Percentiles rank a stretch among this genome's conserved stretches.
Evolutionary conservation across 2,113 vertebrate genomes (phyloP).

Genomic region (Dolichotis patagonum): DNA sequence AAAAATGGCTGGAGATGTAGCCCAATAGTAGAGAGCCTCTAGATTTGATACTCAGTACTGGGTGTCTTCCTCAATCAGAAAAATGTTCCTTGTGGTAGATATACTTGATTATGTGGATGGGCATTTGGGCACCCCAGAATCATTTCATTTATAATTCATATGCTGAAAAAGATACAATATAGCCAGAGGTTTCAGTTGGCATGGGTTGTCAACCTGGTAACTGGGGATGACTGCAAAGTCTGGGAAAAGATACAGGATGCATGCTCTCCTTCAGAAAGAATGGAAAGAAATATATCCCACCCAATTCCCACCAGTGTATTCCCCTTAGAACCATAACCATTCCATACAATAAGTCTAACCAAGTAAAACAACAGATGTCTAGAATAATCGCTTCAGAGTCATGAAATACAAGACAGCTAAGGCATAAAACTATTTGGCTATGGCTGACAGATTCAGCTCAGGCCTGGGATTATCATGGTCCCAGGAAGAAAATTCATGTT

Average conservation of each 20-base stretch:
- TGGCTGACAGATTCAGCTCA: background rate
- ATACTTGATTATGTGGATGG: background rate
- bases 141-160: background rate
- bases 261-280: constrained; percentile 1
- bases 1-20: background rate
- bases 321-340: background rate
- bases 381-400: constrained; percentile 1
- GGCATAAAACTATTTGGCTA: background rate
- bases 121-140: background rate
- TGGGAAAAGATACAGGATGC: background rate
- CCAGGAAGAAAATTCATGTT: background rate
- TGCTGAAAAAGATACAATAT: background rate
- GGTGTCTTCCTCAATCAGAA: background rate
- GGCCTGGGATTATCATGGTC: background rate
- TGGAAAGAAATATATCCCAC: constrained; percentile 28
- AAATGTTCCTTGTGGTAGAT: background rate
- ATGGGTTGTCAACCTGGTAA: background rate
- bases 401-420: background rate
- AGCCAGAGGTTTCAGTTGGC: background rate
- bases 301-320: constrained; percentile 7
- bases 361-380: background rate
- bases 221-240: background rate
- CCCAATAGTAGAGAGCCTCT: background rate
- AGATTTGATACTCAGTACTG: background rate
- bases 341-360: background rate